Conservation (phyloP, 2,113 vertebrate genomes). For the Pollimyrus isidori region DNA sequence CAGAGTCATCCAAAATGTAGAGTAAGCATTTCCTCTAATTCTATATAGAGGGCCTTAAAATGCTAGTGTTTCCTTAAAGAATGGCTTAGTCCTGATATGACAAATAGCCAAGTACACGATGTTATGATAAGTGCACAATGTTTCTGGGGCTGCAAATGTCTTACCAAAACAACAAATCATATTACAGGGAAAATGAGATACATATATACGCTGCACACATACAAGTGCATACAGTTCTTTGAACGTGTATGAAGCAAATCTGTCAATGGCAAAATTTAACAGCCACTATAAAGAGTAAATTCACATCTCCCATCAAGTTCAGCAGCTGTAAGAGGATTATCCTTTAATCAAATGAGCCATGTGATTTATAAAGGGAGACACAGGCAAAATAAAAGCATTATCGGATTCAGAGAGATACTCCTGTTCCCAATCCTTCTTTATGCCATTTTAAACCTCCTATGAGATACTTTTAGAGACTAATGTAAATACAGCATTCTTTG, state of each 20-base stretch:
- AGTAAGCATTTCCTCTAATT: not conserved
- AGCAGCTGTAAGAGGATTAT: slow-evolving; percentile 15
- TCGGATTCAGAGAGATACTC: not conserved
- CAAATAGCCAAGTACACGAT: not conserved
- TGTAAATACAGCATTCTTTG: slow-evolving; percentile 1
- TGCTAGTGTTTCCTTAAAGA: not conserved
- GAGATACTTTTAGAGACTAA: slow-evolving; percentile 10
- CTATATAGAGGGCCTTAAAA: not conserved
- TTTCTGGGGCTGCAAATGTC: not conserved
- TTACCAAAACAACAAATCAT: not conserved
- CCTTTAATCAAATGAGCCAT: slow-evolving; percentile 19
- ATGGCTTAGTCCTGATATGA: not conserved
- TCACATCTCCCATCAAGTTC: not conserved
- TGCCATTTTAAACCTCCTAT: slow-evolving; percentile 10
- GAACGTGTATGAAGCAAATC: not conserved
- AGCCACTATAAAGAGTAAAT: not conserved
- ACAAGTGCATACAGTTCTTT: not conserved
- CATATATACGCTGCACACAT: not conserved
- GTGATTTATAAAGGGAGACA: slow-evolving; percentile 16
- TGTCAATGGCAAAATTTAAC: not conserved
- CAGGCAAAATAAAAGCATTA: not conserved
- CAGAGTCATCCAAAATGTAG: not conserved
- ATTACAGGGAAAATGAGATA: not conserved
- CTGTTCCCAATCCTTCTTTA: slow-evolving; percentile 16
- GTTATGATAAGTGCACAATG: not conserved